Conservation (phyloP, 2,888 invertebrate genomes). For the Amiota minor region DNA sequence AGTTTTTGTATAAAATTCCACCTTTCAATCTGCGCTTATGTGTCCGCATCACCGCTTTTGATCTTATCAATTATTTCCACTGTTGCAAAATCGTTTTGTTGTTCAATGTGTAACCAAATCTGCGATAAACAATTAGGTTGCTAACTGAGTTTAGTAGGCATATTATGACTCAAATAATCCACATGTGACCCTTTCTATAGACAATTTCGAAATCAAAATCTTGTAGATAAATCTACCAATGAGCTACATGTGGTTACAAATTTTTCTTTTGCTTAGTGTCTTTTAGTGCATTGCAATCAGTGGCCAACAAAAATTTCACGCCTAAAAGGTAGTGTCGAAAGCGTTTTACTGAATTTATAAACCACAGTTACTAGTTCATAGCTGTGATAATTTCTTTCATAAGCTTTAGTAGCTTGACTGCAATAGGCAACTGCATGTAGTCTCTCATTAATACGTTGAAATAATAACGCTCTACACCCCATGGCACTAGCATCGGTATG, state of each 20-base stretch:
- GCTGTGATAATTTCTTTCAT: conserved; percentile 24
- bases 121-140: conserved; percentile 30
- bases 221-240: conserved; percentile 27
- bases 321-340: conserved; percentile 26
- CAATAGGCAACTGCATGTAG: conserved; percentile 34
- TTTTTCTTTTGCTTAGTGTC: conserved; percentile 14
- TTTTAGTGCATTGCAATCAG: conserved; percentile 24
- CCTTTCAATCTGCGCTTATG: too few relatives aligned
- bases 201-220: conserved; percentile 27
- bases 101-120: conserved; percentile 32
- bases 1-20: too few relatives aligned
- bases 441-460: conserved; percentile 31
- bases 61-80: not conserved
- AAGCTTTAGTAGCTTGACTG: conserved; percentile 33
- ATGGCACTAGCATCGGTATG: conserved; percentile 36
- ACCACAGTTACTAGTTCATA: not conserved
- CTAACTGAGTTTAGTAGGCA: conserved; percentile 12
- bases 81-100: not conserved
- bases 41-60: too few relatives aligned
- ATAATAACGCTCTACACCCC: conserved; percentile 30
- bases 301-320: conserved; percentile 21
- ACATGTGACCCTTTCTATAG: conserved; percentile 22
- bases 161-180: conserved; percentile 16
- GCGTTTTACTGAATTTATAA: too few relatives aligned
- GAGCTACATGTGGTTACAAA: conserved; percentile 14